phyloP scores from a whole-genome alignment of 1,140 invertebrate genomes.

The Elymnias hypermnestra region DNA sequence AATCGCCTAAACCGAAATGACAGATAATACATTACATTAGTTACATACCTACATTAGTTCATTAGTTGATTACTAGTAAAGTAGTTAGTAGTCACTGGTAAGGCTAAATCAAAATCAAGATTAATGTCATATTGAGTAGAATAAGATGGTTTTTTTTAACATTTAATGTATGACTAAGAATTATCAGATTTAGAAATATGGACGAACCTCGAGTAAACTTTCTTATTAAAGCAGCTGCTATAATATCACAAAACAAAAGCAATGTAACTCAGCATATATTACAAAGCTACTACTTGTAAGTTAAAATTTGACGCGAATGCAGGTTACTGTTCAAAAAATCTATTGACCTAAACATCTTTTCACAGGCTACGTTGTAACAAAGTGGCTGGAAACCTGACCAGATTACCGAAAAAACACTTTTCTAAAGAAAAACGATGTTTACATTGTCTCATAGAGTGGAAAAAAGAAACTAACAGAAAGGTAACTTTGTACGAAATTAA shows the following conservation, averaged over 20 bases:
- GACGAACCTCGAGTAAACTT: conserved; percentile 41
- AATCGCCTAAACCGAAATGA: no score
- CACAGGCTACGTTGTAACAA: conserved; percentile 47
- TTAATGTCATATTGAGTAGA: no score
- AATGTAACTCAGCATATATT: conserved; percentile 31
- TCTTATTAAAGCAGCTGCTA: conserved; percentile 42
- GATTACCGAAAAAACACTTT: conserved; percentile 48
- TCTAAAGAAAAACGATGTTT: conserved; percentile 42
- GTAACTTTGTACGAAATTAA: conserved; percentile 21
- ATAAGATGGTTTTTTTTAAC: no score
- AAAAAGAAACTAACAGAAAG: conserved; percentile 28
- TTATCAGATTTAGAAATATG: conserved; percentile 25
- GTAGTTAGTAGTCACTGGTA: no score
- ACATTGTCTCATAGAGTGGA: conserved; percentile 52
- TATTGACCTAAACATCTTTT: conserved; percentile 8
- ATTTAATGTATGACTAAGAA: no score
- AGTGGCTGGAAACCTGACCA: conserved; percentile 34
- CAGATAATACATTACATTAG: no score
- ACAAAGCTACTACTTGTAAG: conserved; percentile 61
- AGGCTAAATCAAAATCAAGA: no score
- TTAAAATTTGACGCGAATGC: conserved; percentile 1
- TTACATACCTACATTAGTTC: no score
- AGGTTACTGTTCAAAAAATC: not conserved
- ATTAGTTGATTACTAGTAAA: no score
- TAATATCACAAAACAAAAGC: conserved; percentile 18